Evolutionary conservation across 2,113 vertebrate species (phyloP).

Genomic region (Rhagologus leucostigma): DNA sequence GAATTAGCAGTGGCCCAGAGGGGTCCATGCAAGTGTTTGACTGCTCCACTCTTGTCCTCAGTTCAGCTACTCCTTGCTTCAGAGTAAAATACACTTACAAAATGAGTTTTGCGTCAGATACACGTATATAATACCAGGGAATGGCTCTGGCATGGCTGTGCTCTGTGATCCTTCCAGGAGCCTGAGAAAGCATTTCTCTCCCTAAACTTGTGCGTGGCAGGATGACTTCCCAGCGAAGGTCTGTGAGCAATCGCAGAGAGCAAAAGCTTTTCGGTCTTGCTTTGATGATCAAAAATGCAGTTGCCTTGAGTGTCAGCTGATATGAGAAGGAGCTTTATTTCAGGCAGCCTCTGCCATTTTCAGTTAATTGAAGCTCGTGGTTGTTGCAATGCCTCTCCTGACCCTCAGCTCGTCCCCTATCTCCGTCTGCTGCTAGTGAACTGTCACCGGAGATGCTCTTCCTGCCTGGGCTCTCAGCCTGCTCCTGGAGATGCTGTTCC

Average conservation of each 20-base stretch:
- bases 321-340: slow-evolving; percentile 5
- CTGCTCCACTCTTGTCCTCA: background rate
- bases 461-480: slow-evolving; percentile 36
- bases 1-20: background rate
- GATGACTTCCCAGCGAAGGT: background rate
- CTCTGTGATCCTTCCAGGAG: background rate
- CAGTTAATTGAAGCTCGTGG: background rate
- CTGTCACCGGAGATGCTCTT: background rate
- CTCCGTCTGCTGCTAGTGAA: background rate
- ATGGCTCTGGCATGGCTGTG: background rate
- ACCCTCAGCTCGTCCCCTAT: background rate
- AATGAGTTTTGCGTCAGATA: background rate
- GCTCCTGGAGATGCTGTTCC: slow-evolving; percentile 30
- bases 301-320: slow-evolving; percentile 21
- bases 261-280: background rate
- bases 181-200: background rate
- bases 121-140: background rate
- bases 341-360: background rate
- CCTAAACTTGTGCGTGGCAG: background rate
- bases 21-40: background rate
- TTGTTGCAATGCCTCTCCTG: background rate
- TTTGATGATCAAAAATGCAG: slow-evolving; percentile 34
- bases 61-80: background rate
- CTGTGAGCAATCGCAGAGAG: background rate
- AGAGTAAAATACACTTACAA: background rate